Conservation (phyloP, 2,113 vertebrate species). For the Peucedramus taeniatus region DNA sequence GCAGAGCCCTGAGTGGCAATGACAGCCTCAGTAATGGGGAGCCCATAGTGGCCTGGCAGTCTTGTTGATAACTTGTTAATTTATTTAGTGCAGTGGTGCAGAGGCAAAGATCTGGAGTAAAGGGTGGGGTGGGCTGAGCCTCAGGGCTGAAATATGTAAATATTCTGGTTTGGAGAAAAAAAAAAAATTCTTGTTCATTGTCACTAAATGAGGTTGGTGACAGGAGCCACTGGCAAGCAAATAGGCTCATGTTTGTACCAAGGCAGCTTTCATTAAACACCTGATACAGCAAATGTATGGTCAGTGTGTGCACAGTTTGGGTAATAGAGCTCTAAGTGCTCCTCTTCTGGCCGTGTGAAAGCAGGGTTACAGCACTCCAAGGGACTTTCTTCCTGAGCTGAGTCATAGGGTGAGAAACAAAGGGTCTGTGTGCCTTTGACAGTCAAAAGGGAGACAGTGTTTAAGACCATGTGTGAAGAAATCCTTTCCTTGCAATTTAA, state of each 20-base stretch:
- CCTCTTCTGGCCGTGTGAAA: conserved; percentile 37
- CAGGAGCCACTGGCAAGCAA: conserved; percentile 57
- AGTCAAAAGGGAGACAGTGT: background rate
- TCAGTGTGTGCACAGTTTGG: conserved; percentile 39
- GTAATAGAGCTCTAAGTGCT: conserved; percentile 50
- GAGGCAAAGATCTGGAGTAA: conserved; percentile 61
- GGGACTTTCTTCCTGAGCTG: background rate
- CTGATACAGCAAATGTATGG: conserved; percentile 39
- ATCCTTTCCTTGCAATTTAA: background rate
- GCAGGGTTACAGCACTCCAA: background rate
- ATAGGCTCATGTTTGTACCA: conserved; percentile 62
- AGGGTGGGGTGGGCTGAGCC: conserved; percentile 37
- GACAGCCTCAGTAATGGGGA: conserved; percentile 51
- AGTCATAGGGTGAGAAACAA: background rate
- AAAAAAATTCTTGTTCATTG: conserved; percentile 29
- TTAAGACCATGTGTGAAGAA: background rate
- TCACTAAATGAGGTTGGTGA: conserved; percentile 58
- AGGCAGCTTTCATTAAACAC: conserved; percentile 58
- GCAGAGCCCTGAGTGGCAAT: conserved; percentile 39
- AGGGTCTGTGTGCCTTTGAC: background rate
- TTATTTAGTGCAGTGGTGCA: conserved; percentile 67
- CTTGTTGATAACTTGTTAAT: conserved; percentile 53
- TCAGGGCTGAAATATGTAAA: conserved; percentile 66
- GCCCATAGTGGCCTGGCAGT: conserved; percentile 25
- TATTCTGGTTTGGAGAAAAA: background rate